phyloP scores from a whole-genome alignment of 2,113 vertebrate genomes.

The Tylochromis polylepis region DNA sequence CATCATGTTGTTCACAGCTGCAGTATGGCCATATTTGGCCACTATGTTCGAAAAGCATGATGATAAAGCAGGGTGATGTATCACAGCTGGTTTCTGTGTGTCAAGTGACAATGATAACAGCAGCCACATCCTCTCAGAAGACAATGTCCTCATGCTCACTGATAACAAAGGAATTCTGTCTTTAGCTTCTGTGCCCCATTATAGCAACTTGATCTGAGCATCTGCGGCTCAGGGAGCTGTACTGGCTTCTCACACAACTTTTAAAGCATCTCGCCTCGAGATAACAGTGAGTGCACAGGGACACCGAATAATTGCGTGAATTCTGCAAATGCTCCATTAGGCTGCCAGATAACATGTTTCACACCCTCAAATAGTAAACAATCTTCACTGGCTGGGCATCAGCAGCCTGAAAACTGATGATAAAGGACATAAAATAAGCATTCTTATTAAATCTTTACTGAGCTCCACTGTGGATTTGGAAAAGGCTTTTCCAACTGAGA shows the following conservation, averaged over 20 bases:
- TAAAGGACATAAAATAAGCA: constrained; percentile 37
- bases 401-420: constrained; percentile 27
- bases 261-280: not conserved
- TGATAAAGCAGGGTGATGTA: constrained; percentile 47
- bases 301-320: not conserved
- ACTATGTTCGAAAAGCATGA: constrained; percentile 22
- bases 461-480: not conserved
- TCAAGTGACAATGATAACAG: constrained; percentile 63
- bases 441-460: constrained; percentile 15
- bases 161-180: constrained; percentile 42
- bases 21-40: constrained; percentile 2
- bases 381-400: not conserved
- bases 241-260: not conserved
- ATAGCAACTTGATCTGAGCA: constrained; percentile 37
- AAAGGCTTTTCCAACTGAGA: constrained; percentile 12
- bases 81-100: constrained; percentile 43
- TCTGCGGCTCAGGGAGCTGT: not conserved
- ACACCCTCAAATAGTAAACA: constrained; percentile 20
- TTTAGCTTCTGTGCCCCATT: not conserved
- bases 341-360: constrained; percentile 24
- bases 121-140: constrained; percentile 59
- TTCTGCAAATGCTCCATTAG: constrained; percentile 16
- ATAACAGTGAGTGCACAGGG: not conserved
- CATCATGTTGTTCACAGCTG: not conserved
- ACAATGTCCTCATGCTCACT: constrained; percentile 35